Evolutionary conservation across 2,113 vertebrate genomes (phyloP), one percentile per base, ranked within the genome.

Genomic region (Dolichallabes microphthalmus): DNA sequence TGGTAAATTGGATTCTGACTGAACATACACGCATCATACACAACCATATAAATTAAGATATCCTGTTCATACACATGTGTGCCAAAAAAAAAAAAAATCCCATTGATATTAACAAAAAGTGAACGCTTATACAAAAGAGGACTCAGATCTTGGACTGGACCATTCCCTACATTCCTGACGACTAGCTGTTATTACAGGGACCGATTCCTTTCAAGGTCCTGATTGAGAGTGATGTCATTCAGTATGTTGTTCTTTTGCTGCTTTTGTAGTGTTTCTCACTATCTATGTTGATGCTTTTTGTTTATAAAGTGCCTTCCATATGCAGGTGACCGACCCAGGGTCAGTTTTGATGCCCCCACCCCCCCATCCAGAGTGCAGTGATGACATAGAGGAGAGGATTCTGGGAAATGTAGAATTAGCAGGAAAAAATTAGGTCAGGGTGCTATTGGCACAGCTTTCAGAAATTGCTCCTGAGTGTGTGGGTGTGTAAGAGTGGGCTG

Each of bases 231-330:
- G 45, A 9, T 17, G 45, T 52, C 45, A n/a, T 52, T 39, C 20
- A 35, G 15, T 19, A 13, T 27, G 82, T 63, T 86, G 63, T 78
- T 81, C 64, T 69, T 89, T 80, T 60, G 39, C 64, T 87, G 71
- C 22, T 88, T 83, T 73, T 77, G 30, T 86, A 82, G 83, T 82
- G 74, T 84, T 83, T 86, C 83, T 80, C 76, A 82, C 64, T 66
- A 88, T 69, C 64, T 52, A 87, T 88, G 91, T 80, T 91, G 88
- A 87, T 88, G 89, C 87, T 39, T 77, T 87, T 88, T 86, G 82
- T 92, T 91, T 66, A 89, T 95, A 95, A 95, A 95, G 95, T 95
- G 95, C 94, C 89, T 92, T 92, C 91, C 88, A 93, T 90, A 93
- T 93, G 94, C 95, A 94, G 95, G 94, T 93, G 92, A 84, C 83